phyloP scores from a whole-genome alignment of 2,113 vertebrate species.

The Gallinago media region DNA sequence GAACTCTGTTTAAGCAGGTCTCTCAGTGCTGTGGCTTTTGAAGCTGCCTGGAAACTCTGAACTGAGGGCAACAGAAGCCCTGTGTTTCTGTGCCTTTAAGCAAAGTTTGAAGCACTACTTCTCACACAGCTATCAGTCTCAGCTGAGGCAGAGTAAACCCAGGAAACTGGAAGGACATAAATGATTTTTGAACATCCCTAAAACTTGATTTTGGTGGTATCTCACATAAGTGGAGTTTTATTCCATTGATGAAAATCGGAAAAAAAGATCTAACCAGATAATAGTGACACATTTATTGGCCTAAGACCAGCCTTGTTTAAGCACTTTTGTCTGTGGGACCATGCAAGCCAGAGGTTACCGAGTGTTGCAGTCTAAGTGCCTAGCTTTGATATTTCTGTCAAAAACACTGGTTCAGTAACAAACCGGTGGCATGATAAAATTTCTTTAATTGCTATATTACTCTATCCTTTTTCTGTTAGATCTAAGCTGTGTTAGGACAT shows the following conservation, averaged over 20 bases:
- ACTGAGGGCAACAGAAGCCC: neutral
- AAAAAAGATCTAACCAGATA: neutral
- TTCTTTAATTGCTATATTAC: neutral
- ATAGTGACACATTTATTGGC: neutral
- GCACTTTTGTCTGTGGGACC: neutral
- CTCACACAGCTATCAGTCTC: neutral
- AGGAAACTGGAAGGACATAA: neutral
- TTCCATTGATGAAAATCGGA: neutral
- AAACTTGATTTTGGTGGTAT: neutral
- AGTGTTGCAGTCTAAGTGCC: neutral
- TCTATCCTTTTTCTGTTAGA: neutral
- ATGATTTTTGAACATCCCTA: neutral
- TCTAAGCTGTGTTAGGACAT: neutral
- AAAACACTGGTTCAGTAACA: neutral
- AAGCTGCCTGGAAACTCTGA: neutral
- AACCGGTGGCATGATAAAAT: neutral
- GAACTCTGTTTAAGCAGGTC: neutral
- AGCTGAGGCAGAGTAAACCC: neutral
- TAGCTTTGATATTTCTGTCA: neutral
- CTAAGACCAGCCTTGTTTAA: neutral
- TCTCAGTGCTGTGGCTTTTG: neutral
- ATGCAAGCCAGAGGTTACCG: neutral
- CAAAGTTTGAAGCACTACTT: neutral
- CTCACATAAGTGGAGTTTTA: neutral
- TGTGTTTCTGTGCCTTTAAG: neutral